Base-by-base conservation (phyloP, 2,888 invertebrate genomes). In the Aspidiotus destructor region DNA sequence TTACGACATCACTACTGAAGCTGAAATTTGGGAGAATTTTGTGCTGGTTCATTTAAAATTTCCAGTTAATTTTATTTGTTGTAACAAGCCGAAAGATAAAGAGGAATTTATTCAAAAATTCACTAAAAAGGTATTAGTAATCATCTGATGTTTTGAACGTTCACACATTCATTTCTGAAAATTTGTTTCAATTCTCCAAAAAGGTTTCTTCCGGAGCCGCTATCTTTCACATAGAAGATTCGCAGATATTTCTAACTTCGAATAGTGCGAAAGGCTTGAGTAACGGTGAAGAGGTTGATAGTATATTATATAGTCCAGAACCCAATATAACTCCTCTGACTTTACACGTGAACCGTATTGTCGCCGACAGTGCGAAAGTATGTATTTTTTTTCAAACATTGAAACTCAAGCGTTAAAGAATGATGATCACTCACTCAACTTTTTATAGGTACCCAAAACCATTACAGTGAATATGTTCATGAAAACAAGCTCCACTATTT, bases 161-260 rank as follows among this genome's bases (percentile, higher is more conserved):
- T 17, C 0, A 48, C 13, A 6, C 15, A n/a, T 41, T 16, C 11
- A 15, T 44, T 9, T 44, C 13, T 17, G n/a, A 13, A 17, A 44
- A 16, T 8, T 48, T 28, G 28, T 28, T 28, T 28, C 28, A 28
- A 28, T 28, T 28, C 5, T 5, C 28, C 13, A 0, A 60, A 53
- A 16, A 67, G 67, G 42, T 67, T 15, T 67, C 67, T 1, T 67
- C 67, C 5, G 67, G 67, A 67, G 57, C 67, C 8, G 67, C 58
- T 15, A 67, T 67, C 58, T 67, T 65, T 67, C 67, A 67, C 48
- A 52, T 67, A 17, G 48, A 60, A 58, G n/a, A 67, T 40, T 67
- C 67, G 11, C 58, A 67, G 28, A 52, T 67, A 40, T 67, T 40
- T 15, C 60, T 67, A 7, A 67, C 67, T 13, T 67, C 67, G 13